These are phyloP conservation scores for Monodelphis domestica DNA, from an alignment of 2,797 vertebrate species.

Conservation along the genomic window DNA sequence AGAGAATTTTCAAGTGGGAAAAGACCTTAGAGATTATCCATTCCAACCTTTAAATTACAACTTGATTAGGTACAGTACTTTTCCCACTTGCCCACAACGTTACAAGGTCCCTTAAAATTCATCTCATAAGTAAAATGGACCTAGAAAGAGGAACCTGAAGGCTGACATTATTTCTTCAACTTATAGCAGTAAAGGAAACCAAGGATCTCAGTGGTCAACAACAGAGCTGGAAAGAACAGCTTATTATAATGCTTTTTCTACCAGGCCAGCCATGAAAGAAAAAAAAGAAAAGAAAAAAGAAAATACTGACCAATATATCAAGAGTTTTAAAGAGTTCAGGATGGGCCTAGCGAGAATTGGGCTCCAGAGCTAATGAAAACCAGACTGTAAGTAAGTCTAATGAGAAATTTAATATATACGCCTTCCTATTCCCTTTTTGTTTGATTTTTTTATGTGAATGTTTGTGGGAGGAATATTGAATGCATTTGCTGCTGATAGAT, in stretches of 20 bases:
- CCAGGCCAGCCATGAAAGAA: neutral
- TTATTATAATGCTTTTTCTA: conserved; percentile 5
- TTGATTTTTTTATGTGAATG: neutral
- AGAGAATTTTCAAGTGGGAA: neutral
- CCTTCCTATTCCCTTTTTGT: conserved; percentile 2
- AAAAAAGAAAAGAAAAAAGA: neutral
- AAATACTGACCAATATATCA: neutral
- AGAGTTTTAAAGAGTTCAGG: neutral
- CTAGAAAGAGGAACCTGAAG: neutral
- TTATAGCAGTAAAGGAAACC: neutral
- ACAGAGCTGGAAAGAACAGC: neutral
- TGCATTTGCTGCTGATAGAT: neutral
- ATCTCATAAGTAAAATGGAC: neutral
- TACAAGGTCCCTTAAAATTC: neutral
- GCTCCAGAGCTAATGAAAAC: neutral
- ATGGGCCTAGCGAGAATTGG: neutral
- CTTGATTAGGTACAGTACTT: neutral
- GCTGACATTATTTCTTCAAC: neutral
- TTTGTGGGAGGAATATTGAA: neutral
- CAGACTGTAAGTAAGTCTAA: neutral
- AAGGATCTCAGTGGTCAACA: neutral
- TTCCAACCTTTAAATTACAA: neutral
- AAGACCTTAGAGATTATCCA: neutral
- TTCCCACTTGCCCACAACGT: neutral
- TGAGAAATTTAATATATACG: conserved; percentile 4